These are phyloP conservation scores for Chanos chanos DNA, from an alignment of 2,797 vertebrate genomes.

Conservation along the genomic window DNA sequence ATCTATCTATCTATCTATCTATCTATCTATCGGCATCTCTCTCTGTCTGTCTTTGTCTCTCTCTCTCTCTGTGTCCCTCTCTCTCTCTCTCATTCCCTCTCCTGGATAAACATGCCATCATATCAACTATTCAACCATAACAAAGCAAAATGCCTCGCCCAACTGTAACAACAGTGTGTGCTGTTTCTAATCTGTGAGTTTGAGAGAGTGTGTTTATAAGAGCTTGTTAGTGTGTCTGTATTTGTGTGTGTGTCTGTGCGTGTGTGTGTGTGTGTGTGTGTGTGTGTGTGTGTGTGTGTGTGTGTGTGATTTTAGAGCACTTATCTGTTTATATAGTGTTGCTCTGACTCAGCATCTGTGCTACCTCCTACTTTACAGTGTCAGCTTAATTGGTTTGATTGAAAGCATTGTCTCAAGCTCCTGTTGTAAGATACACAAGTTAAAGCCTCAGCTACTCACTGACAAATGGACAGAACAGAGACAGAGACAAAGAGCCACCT, in stretches of 20 bases:
- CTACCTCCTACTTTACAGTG: not conserved
- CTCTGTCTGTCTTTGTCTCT: no score
- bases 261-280: slow-evolving; percentile 12
- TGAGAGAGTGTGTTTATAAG: no score
- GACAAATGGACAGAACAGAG: no score
- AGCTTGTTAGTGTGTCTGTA: slow-evolving; percentile 9
- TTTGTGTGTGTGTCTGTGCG: not conserved
- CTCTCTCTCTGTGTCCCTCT: no score
- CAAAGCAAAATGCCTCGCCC: no score
- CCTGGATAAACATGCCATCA: no score
- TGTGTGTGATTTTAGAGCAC: not conserved
- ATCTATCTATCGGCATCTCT: slow-evolving; percentile 17
- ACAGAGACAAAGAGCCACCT: no score
- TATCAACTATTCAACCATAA: no score
- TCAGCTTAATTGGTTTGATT: slow-evolving; percentile 10
- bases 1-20: slow-evolving; percentile 18
- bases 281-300: slow-evolving; percentile 19
- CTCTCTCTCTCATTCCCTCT: not conserved
- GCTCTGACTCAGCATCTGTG: not conserved
- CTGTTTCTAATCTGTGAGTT: no score
- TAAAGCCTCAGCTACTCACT: no score
- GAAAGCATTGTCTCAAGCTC: slow-evolving; percentile 1
- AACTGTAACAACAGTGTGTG: no score
- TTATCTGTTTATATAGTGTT: slow-evolving; percentile 1
- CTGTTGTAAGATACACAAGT: no score